Evolutionary conservation across 2,113 vertebrate species (phyloP), one percentile per base, ranked within the genome.

Genomic region (Hippocampus guttulatus): DNA sequence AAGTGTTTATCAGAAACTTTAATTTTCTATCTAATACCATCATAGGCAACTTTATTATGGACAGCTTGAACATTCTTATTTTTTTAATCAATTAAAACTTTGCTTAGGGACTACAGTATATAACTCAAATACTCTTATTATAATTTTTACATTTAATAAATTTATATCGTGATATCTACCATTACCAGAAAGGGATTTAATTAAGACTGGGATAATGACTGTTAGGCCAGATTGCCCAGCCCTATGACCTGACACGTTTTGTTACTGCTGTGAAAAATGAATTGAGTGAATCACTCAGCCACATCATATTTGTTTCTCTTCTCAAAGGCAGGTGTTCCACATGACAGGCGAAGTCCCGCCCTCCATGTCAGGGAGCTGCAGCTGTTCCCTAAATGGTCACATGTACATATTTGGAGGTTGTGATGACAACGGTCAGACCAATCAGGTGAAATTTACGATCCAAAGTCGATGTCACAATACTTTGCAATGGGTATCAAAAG

Each of bases 331-430:
- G 10, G 92, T 93, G 90, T 93, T 94, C 80, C 85, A 92, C 49
- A 96, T 95, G 94, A 88, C 91, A 74, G 96, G 96, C 40, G 93
- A 95, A 2, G 77, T 95, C 0, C 96, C 96, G 27, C 93, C 95
- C 15, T 92, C 94, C 60, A 95, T 98, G 95, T 98, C 96, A 1
- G 96, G 96, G 69, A 94, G 93, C 71, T 98, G 96, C 67, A 92
- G 95, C 71, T 94, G 94, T 7, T 94, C 88, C 77, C 83, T 97
- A 70, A 88, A 94, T 61, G 95, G 94, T 45, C 90, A 91, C 75
- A 86, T 98, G 66, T 96, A 94, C 81, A 91, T 98, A 82, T 98
- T 98, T 87, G 96, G 95, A 86, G 96, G 96, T 74, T 98, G 95
- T 88, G 91, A 95, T 88, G 94, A 97, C 75, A 94, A 93, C 84